These are phyloP conservation scores for Loripinus fragilis DNA, from an alignment of 2,888 invertebrate genomes.

Conservation along the genomic window DNA sequence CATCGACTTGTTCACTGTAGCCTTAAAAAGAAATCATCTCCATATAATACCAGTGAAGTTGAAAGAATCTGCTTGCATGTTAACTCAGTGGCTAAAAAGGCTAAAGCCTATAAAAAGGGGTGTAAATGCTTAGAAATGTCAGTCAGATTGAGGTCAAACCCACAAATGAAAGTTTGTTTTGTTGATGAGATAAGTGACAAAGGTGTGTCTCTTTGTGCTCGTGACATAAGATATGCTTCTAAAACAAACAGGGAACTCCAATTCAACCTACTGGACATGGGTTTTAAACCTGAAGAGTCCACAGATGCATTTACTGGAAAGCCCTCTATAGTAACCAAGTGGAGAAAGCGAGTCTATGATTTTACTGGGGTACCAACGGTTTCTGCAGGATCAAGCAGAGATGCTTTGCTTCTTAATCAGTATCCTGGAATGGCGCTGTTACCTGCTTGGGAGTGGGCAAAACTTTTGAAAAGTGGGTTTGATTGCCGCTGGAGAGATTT, in stretches of 20 bases:
- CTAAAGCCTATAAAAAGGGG: slow-evolving; percentile 57
- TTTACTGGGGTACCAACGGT: not conserved
- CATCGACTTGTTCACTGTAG: slow-evolving; percentile 60
- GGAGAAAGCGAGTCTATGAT: slow-evolving; percentile 61
- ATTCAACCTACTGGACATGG: slow-evolving; percentile 57
- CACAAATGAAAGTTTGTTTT: slow-evolving; percentile 49
- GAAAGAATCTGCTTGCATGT: slow-evolving; percentile 56
- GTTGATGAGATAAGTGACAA: slow-evolving; percentile 57
- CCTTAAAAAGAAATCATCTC: slow-evolving; percentile 33
- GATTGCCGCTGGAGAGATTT: slow-evolving; percentile 22
- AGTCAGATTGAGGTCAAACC: slow-evolving; percentile 41
- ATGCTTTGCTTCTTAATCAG: slow-evolving; percentile 6
- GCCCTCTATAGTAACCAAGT: slow-evolving; percentile 44
- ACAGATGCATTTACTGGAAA: slow-evolving; percentile 34
- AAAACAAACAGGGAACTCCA: slow-evolving; percentile 48
- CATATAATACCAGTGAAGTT: slow-evolving; percentile 54
- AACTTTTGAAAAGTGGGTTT: slow-evolving; percentile 14
- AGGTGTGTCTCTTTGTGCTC: slow-evolving; percentile 55
- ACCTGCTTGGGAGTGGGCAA: slow-evolving; percentile 30
- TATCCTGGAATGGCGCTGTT: slow-evolving; percentile 13
- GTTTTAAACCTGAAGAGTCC: slow-evolving; percentile 52
- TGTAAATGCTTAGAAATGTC: slow-evolving; percentile 55
- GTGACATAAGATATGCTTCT: slow-evolving; percentile 47
- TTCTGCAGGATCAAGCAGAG: not conserved
- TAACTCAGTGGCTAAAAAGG: slow-evolving; percentile 53